Percentiles rank a stretch among this genome's conserved stretches.
These are phyloP conservation scores for Centrocercus urophasianus DNA, from an alignment of 2,113 vertebrate genomes.

Conservation along the genomic window DNA sequence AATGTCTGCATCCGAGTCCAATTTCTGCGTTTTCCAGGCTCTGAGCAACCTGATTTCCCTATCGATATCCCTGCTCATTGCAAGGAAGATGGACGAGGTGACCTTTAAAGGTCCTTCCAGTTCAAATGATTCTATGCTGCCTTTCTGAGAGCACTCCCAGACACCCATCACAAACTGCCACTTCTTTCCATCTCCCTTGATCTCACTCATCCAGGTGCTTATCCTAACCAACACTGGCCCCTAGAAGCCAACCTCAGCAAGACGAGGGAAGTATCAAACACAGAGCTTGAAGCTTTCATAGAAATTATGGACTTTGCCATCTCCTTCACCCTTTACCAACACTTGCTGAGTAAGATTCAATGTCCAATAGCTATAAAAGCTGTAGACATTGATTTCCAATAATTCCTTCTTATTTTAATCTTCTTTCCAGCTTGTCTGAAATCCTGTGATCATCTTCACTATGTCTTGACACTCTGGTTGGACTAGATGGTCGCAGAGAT, in stretches of 20 bases:
- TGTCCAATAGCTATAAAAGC: background rate
- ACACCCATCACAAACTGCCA: background rate
- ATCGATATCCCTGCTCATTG: no score
- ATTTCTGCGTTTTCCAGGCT: background rate
- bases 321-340: background rate
- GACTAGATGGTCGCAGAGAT: background rate
- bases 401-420: background rate
- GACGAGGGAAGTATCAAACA: background rate
- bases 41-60: no score
- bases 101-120: background rate
- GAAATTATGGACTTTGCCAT: background rate
- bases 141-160: background rate
- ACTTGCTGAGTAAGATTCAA: background rate
- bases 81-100: no score
- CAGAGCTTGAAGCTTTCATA: background rate
- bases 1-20: background rate
- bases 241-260: accelerated
- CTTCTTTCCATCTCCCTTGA: background rate
- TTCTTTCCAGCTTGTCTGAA: background rate
- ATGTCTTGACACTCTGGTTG: background rate
- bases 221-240: background rate
- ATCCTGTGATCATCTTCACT: background rate
- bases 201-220: background rate
- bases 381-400: background rate
- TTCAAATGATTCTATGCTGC: background rate